A percentile compares a stretch with the other conserved stretches of the same genome.
Evolutionary conservation across 2,113 vertebrate species (phyloP).

Genomic region (Axis porcinus): DNA sequence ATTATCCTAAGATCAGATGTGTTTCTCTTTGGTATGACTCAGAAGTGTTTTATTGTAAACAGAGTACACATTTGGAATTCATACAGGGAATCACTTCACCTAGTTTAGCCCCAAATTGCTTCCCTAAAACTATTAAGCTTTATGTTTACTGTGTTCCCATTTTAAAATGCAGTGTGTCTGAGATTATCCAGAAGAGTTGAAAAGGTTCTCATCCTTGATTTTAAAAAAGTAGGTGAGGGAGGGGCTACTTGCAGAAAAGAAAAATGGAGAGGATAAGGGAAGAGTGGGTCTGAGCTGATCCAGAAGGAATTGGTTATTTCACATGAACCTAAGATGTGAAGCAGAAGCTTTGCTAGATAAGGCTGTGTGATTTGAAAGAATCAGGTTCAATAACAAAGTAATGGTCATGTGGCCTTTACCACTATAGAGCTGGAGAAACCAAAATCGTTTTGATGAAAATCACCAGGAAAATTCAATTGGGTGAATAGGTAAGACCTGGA

Average conservation of each 20-base stretch:
- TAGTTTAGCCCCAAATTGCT: constrained; percentile 28
- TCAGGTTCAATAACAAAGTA: not conserved
- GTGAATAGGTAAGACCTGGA: not conserved
- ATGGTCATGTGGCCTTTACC: not conserved
- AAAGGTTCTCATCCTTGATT: constrained; percentile 41
- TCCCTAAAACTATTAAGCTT: constrained; percentile 13
- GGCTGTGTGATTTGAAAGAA: not conserved
- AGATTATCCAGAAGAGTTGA: not conserved
- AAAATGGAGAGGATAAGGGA: not conserved
- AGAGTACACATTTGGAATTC: not conserved
- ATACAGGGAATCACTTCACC: not conserved
- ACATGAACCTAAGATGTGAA: not conserved
- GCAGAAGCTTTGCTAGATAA: not conserved
- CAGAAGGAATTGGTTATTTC: not conserved
- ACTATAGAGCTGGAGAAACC: not conserved
- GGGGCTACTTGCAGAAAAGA: not conserved
- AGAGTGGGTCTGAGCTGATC: not conserved
- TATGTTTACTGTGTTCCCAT: not conserved
- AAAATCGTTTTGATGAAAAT: not conserved
- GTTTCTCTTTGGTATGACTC: constrained; percentile 12
- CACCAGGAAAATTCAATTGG: not conserved
- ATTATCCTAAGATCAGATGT: not conserved
- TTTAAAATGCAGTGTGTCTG: not conserved
- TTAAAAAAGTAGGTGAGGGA: not conserved
- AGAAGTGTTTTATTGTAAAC: not conserved